Evolutionary conservation across 2,797 vertebrate species (phyloP).

Genomic region (Crypturellus tataupa): DNA sequence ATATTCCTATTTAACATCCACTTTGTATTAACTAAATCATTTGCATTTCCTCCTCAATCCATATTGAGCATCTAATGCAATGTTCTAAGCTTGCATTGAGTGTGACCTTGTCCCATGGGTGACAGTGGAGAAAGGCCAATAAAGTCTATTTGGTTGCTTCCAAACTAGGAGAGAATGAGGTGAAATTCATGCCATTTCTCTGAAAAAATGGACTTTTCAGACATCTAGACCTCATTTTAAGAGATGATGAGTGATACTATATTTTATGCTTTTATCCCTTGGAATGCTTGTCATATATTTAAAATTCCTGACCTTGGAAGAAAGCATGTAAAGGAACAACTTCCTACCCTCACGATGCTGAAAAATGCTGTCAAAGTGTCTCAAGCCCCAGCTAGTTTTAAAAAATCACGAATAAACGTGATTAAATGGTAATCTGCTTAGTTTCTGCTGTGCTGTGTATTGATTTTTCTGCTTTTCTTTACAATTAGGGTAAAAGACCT

Average conservation of each 20-base stretch:
- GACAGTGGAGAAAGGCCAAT: background rate
- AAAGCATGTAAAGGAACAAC: background rate
- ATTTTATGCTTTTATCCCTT: background rate
- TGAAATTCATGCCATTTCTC: background rate
- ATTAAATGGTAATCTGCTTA: background rate
- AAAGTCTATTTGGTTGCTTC: background rate
- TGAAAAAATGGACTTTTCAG: background rate
- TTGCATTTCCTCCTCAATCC: background rate
- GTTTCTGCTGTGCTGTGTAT: background rate
- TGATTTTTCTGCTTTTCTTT: background rate
- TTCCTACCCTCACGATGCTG: background rate
- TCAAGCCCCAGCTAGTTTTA: background rate
- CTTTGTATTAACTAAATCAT: background rate
- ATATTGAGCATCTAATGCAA: background rate
- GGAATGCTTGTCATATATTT: background rate
- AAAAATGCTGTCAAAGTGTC: background rate
- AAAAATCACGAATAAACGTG: background rate
- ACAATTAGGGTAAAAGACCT: constrained; percentile 88
- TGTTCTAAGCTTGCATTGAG: background rate
- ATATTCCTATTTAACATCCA: background rate
- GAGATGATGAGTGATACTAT: background rate
- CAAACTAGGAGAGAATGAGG: background rate
- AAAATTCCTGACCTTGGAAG: background rate
- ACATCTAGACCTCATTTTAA: background rate
- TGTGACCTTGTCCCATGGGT: background rate